Evolutionary conservation across 2,797 vertebrate species (phyloP), one percentile per base, ranked within the genome.

Genomic region (Alcedo atthis): DNA sequence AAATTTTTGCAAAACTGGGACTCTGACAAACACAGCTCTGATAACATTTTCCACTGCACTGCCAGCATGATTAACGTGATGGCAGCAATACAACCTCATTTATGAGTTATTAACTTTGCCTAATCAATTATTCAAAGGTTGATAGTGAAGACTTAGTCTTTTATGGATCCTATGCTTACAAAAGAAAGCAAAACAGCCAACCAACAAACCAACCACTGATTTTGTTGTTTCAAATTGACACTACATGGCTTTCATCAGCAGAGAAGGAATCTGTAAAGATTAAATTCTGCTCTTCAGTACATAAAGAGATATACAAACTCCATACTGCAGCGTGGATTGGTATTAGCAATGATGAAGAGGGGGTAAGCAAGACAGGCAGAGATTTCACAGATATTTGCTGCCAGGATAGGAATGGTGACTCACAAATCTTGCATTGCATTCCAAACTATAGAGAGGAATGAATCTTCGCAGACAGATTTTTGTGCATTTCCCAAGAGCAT

Each of bases 381-480:
- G 93, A 94, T 78, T 94, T 93, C 91, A 91, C 93, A 96, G 91
- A 69, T 94, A 92, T 81, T 89, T 92, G 94, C 94, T 91, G 93
- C 90, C 85, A 89, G 85, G 82, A 68, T 6, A 75, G 69, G 77
- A 94, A 92, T 22, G 46, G 91, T 94, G 87, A 89, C 80, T 95
- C 95, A 94, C 94, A 95, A 93, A 93, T 95, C 95, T 93, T 87
- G 32, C 32, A 75, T 1, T 66, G 90, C 91, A 94, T 95, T 96
- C 89, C 95, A 83, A 92, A 86, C 77, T 35, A 58, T 5, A 75
- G 80, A 81, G 74, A 83, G 87, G 87, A 95, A 96, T 93, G 91
- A 91, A 93, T 95, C 87, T 92, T 81, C 68, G 89, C 82, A 96
- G 89, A 96, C 91, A 89, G 87, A 76, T 81, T 93, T 83, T 83